phyloP scores from a whole-genome alignment of 2,797 vertebrate genomes.

The Chiroxiphia lanceolata region DNA sequence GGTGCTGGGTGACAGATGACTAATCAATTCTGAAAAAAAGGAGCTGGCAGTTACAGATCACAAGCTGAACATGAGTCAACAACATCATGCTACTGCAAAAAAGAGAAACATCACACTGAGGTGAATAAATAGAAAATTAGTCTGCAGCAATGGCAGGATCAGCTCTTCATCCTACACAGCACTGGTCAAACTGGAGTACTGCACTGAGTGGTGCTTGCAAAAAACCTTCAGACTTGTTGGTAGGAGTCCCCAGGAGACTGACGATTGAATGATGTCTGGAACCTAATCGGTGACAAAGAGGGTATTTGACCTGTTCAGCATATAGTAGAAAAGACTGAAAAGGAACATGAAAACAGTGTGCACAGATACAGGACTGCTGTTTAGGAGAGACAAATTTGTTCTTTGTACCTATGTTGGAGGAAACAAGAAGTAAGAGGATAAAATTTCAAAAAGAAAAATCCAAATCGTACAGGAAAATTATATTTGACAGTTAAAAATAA shows the following conservation, averaged over 20 bases:
- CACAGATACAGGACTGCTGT: neutral
- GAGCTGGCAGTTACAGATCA: constrained; percentile 13
- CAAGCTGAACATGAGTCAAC: constrained; percentile 54
- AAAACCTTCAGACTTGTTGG: neutral
- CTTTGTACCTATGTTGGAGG: neutral
- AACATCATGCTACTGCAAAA: constrained; percentile 19
- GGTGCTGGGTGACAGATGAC: neutral
- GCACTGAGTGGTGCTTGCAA: neutral
- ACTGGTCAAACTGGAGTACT: neutral
- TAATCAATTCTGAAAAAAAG: neutral
- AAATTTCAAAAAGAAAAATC: neutral
- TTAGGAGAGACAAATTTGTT: neutral
- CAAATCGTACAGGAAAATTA: neutral
- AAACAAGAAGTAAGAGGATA: neutral
- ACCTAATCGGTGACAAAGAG: neutral
- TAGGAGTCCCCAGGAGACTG: neutral
- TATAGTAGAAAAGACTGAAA: neutral
- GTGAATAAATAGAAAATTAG: constrained; percentile 32
- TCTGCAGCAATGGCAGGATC: neutral
- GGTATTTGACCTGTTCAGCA: neutral
- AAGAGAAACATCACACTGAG: neutral
- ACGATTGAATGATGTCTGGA: neutral
- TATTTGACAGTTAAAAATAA: neutral
- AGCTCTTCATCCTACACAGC: neutral
- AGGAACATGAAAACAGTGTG: neutral